phyloP scores from a whole-genome alignment of 1,140 invertebrate species.

The Physella acuta region DNA sequence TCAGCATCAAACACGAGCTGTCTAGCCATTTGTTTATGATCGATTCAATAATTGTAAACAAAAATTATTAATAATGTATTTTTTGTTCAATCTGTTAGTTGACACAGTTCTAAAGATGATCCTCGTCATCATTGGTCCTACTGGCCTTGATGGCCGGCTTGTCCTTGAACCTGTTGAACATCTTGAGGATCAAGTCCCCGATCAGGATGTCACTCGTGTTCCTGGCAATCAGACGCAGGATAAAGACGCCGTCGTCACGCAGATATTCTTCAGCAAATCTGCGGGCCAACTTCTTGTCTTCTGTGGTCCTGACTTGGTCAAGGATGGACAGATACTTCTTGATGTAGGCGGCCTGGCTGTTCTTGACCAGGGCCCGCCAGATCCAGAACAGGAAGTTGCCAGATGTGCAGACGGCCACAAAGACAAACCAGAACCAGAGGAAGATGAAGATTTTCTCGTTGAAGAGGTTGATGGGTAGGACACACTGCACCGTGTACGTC shows the following conservation, averaged over 20 bases:
- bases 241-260: constrained; percentile 56
- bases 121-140: no score
- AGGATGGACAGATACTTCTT: constrained; percentile 55
- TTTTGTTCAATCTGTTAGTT: no score
- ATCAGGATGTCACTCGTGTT: constrained; percentile 57
- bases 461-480: constrained; percentile 65
- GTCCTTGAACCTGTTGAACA: constrained; percentile 53
- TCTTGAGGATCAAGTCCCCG: constrained; percentile 48
- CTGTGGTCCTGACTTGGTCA: constrained; percentile 41
- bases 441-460: constrained; percentile 65
- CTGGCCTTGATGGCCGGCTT: no score
- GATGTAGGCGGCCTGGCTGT: constrained; percentile 46
- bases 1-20: no score
- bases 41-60: no score
- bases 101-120: no score
- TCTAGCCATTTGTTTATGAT: no score
- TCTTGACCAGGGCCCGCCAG: constrained; percentile 44
- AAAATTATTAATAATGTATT: no score
- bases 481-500: constrained; percentile 62
- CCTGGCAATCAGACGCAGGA: constrained; percentile 52
- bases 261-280: constrained; percentile 54
- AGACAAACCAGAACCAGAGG: constrained; percentile 58
- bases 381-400: constrained; percentile 53
- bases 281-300: constrained; percentile 46
- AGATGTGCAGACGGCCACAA: constrained; percentile 47